phyloP scores from a whole-genome alignment of 2,888 invertebrate genomes.

The Nesidiocoris tenuis region DNA sequence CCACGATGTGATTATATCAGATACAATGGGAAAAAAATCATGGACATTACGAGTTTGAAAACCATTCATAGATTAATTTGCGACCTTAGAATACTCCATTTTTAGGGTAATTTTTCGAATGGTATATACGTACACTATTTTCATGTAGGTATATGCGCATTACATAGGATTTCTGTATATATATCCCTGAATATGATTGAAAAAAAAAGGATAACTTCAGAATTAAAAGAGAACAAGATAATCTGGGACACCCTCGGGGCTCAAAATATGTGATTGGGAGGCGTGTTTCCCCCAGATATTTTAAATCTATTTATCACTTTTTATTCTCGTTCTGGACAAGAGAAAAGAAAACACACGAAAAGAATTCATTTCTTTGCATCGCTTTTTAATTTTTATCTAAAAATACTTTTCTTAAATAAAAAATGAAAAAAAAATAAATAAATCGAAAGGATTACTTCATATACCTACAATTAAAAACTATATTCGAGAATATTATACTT shows the following conservation, averaged over 20 bases:
- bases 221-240: constrained; percentile 25
- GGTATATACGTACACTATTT: constrained; percentile 29
- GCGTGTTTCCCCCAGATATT: constrained; percentile 35
- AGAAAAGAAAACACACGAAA: constrained; percentile 15
- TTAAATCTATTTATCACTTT: constrained; percentile 31
- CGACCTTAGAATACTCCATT: constrained; percentile 34
- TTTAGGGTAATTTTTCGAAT: constrained; percentile 24
- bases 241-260: constrained; percentile 41
- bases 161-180: constrained; percentile 35
- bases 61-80: constrained; percentile 6
- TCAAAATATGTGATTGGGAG: constrained; percentile 41
- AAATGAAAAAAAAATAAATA: constrained; percentile 22
- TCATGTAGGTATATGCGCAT: constrained; percentile 33
- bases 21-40: not conserved
- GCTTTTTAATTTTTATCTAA: constrained; percentile 14
- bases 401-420: constrained; percentile 20
- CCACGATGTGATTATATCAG: constrained; percentile 35
- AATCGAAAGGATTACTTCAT: not conserved
- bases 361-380: not conserved
- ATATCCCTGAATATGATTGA: constrained; percentile 28
- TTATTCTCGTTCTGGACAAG: constrained; percentile 27
- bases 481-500: not conserved
- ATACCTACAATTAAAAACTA: constrained; percentile 23
- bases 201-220: constrained; percentile 1
- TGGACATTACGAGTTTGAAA: constrained; percentile 1